Base-by-base conservation (phyloP, 2,113 vertebrate species). In the Pycnonotus jocosus region DNA sequence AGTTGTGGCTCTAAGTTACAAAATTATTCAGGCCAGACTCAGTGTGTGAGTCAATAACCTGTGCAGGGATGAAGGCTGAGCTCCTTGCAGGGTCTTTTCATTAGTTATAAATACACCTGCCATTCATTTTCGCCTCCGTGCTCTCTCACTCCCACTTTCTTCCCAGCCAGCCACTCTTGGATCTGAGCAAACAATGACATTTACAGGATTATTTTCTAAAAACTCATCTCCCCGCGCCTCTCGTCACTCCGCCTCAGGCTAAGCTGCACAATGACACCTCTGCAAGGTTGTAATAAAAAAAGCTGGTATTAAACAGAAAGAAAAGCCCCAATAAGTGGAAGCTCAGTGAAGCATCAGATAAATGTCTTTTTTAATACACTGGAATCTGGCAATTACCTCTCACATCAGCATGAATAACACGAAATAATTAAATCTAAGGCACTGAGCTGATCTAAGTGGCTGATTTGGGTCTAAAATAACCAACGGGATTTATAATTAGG, bases 21-120 rank as follows among this genome's bases (percentile, higher is more conserved):
- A 25, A 94, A 48, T 81, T 83, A 54, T 94, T 51, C 87, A 92
- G 28, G 31, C 44, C 38, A 28, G 56, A 6, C 54, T 79, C 61
- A 40, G 81, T 23, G 58, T 53, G 33, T 77, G 94, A 94, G 62
- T 83, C 81, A 90, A 78, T 48, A 76, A 70, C 33, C 87, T 89
- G 15, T 57, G 77, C 61, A 87, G 66, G 61, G 68, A 30, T 18
- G 70, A 94, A 21, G 2, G 8, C 60, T 54, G 47, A 44, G 57
- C 33, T 83, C 66, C 68, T 66, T 16, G 2, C 57, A 61, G 74
- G 31, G 24, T 37, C 81, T 81, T 91, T 90, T 91, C 74, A 73
- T 28, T 12, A n/a, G 50, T 62, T 96, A 88, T 93, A 90, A 96
- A 88, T 90, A 80, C 28, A 54, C 2, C 88, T 93, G 87, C 92